phyloP scores from a whole-genome alignment of 1,140 invertebrate genomes.

The Hylyphantes graminicola region DNA sequence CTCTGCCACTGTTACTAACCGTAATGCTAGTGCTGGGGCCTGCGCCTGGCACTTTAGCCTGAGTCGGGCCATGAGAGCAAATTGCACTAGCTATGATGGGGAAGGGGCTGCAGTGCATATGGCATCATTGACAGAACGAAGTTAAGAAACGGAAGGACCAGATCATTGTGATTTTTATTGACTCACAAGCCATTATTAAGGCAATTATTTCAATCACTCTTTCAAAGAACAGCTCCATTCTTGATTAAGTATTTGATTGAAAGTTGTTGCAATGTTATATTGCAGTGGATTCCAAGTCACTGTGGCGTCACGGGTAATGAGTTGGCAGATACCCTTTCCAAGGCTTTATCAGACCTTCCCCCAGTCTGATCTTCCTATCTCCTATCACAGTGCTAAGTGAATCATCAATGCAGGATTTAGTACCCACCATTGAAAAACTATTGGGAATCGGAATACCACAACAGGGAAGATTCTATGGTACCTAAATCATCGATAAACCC shows the following conservation, averaged over 20 bases:
- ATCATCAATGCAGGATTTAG: background rate
- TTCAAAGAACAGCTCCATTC: background rate
- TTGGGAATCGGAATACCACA: background rate
- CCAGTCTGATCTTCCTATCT: background rate
- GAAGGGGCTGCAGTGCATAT: too few species aligned
- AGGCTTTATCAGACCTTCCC: background rate
- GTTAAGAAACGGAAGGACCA: too few species aligned
- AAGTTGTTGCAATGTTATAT: background rate
- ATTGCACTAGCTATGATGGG: too few species aligned
- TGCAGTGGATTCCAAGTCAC: constrained; percentile 21
- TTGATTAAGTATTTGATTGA: background rate
- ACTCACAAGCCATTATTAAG: too few species aligned
- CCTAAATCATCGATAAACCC: background rate
- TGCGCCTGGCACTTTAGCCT: too few species aligned
- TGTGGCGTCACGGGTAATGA: constrained; percentile 2
- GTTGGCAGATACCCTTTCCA: background rate
- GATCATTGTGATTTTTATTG: too few species aligned
- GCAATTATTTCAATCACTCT: background rate
- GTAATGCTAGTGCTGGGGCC: too few species aligned
- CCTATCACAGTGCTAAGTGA: constrained; percentile 1
- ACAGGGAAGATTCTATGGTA: background rate
- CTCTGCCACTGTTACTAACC: too few species aligned
- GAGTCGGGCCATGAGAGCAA: too few species aligned
- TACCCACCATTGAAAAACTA: background rate
- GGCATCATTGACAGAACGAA: too few species aligned